Evolutionary conservation across 1,140 invertebrate species (phyloP).

Genomic region (Ctenoplectra terminalis): DNA sequence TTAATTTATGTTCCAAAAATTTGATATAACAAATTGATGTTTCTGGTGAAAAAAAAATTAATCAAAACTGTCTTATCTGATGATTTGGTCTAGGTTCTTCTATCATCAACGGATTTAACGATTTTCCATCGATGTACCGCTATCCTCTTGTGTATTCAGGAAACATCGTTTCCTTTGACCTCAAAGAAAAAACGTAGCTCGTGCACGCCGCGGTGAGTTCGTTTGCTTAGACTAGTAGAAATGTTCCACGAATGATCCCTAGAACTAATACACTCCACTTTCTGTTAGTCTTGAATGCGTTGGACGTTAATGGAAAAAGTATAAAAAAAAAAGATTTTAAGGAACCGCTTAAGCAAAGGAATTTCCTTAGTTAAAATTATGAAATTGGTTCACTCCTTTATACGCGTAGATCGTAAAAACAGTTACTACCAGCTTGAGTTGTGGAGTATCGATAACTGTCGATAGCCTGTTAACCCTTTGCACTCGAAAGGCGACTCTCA

Average conservation of each 20-base stretch:
- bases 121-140: constrained; percentile 44
- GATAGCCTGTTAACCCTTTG: too few species aligned
- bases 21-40: neutral
- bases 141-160: constrained; percentile 53
- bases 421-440: neutral
- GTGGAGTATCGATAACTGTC: neutral
- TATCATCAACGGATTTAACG: constrained; percentile 21
- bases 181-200: constrained; percentile 32
- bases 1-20: neutral
- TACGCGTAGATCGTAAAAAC: neutral
- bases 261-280: neutral
- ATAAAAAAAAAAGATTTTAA: too few species aligned
- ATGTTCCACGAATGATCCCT: neutral
- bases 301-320: too few species aligned
- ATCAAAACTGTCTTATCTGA: neutral
- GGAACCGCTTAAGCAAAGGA: neutral
- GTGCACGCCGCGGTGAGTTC: neutral
- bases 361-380: neutral
- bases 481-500: too few species aligned
- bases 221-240: neutral
- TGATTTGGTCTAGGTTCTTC: neutral
- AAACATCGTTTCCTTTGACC: constrained; percentile 53
- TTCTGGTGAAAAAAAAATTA: neutral
- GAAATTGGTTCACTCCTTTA: neutral
- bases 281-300: too few species aligned